Base-by-base conservation (phyloP, 1,140 invertebrate species). In the Microplitis demolitor region DNA sequence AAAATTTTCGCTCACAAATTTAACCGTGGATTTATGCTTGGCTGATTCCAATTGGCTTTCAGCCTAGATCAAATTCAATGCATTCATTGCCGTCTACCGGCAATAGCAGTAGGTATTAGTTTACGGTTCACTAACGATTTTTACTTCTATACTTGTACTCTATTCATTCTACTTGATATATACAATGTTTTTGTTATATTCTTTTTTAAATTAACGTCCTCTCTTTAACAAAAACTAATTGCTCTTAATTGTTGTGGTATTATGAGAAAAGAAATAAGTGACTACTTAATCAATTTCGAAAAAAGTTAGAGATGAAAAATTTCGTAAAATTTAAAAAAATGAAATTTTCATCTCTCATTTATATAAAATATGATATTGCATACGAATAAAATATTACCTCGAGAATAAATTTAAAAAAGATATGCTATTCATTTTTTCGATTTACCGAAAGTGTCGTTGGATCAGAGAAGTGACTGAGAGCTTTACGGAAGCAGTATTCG, bases 111-210 rank as follows among this genome's bases (percentile, higher is more conserved):
- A 39, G 60, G 69, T 45, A 16, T 0, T 31, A 71, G 31, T 71
- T 71, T 71, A 71, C 69, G 16, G 60, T 71, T 71, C 69, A 39
- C 69, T 71, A 71, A 71, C 69, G 35, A 67, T 67, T 72, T 66
- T 34, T 45, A 56, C 63, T 11, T 45, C 39, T 45, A 45, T 45
- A 56, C 63, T 11, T 45, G 6, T 45, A 45, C 39, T 45, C 39
- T 11, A 5, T 6, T 45, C 11, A 11, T 45, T 45, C 39, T 11
- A 45, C 39, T 45, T 11, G 11, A 3, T 45, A 11, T 45, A 45
- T 45, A 45, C 8, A 6, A 9, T 45, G 1, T 39, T 9, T 8
- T 45, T 45, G 9, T 56, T 8, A 11, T 33, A 31, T 61, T 61
- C 8, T 61, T 61, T 61, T 45, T 6, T 9, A 45, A 45, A 45